A percentile compares a stretch with the other conserved stretches of the same genome.
phyloP scores from a whole-genome alignment of 2,888 invertebrate species.

The Pristionchus exspectatus region DNA sequence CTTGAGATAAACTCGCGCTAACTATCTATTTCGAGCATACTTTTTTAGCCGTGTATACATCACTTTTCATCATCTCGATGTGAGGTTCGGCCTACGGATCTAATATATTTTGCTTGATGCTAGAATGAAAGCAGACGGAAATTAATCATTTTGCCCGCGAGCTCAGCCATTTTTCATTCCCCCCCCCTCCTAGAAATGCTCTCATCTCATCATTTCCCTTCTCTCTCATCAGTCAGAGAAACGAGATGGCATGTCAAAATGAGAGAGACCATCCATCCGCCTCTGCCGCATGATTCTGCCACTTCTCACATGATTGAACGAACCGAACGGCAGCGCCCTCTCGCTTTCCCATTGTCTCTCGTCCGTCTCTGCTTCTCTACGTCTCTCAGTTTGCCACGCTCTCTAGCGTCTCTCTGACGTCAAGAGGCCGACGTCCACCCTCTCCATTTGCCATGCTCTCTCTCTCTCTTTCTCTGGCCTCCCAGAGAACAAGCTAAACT shows the following conservation, averaged over 20 bases:
- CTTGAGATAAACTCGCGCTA: not conserved
- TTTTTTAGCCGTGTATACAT: not conserved
- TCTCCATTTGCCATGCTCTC: not conserved
- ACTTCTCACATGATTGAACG: conserved; percentile 1
- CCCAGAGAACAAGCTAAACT: not conserved
- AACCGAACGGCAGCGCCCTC: not conserved
- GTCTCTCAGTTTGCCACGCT: not conserved
- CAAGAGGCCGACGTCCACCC: not conserved
- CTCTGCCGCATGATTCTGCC: not conserved
- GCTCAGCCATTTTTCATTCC: not conserved
- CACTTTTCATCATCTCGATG: not conserved
- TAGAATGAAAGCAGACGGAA: not conserved
- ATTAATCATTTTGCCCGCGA: not conserved
- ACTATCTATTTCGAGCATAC: too few relatives aligned
- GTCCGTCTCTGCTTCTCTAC: not conserved
- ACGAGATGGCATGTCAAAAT: too few relatives aligned
- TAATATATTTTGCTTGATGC: not conserved
- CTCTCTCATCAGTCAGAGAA: too few relatives aligned
- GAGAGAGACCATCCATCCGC: not conserved
- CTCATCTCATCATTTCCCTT: too few relatives aligned
- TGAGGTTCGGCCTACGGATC: not conserved
- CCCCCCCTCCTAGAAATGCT: not conserved
- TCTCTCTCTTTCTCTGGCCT: not conserved
- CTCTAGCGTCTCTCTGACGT: conserved; percentile 10
- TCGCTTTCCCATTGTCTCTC: conserved; percentile 9